phyloP scores from a whole-genome alignment of 1,140 invertebrate genomes.

The Lanistes nyassanus region DNA sequence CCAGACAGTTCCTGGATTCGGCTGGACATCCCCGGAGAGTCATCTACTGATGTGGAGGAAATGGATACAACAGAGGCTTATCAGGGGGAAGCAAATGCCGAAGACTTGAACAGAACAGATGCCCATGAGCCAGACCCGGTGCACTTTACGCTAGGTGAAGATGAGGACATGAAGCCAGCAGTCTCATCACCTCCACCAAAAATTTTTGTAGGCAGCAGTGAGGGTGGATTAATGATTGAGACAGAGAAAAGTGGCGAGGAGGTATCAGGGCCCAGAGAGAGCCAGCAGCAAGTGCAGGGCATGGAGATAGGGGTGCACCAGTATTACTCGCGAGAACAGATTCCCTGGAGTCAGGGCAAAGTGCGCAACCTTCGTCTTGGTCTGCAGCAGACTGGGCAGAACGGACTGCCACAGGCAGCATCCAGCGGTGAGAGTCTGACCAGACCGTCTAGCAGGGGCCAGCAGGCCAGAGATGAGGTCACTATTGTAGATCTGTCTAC shows the following conservation, averaged over 20 bases:
- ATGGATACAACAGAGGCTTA: background rate
- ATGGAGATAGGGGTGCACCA: slow-evolving; percentile 34
- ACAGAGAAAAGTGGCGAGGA: background rate
- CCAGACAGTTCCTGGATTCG: slow-evolving; percentile 57
- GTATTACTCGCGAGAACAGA: slow-evolving; percentile 73
- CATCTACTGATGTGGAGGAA: slow-evolving; percentile 2
- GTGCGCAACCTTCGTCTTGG: slow-evolving; percentile 74
- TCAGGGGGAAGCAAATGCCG: background rate
- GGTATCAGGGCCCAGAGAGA: background rate
- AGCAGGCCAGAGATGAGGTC: slow-evolving; percentile 7
- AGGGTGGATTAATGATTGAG: background rate
- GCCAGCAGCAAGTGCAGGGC: slow-evolving; percentile 5
- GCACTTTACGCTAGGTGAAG: background rate
- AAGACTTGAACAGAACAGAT: background rate
- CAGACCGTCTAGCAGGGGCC: background rate
- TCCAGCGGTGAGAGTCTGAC: background rate
- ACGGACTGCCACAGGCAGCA: background rate
- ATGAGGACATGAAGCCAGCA: background rate
- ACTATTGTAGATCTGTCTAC: slow-evolving; percentile 14
- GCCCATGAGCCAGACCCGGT: background rate
- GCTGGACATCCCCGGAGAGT: slow-evolving; percentile 17
- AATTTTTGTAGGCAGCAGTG: background rate
- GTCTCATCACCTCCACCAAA: background rate
- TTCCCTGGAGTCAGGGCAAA: slow-evolving; percentile 72
- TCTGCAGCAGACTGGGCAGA: slow-evolving; percentile 66